Percentiles rank a stretch among this genome's conserved stretches.
phyloP scores from a whole-genome alignment of 1,140 invertebrate species.

The Drosophila bocqueti region DNA sequence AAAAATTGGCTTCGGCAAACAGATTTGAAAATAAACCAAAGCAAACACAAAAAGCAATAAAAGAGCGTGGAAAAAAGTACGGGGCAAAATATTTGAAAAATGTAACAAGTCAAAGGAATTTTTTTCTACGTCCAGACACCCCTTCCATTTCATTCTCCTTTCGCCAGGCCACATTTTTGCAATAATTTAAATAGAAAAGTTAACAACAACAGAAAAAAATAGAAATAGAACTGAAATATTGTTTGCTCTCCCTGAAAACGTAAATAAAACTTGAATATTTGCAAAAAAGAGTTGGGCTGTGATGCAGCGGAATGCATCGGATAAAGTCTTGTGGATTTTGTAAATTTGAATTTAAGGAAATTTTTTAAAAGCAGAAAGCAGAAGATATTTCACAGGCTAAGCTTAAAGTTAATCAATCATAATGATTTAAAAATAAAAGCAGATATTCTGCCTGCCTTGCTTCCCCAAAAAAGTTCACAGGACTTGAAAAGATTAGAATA shows the following conservation, averaged over 20 bases:
- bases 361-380: conserved; percentile 1
- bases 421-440: conserved; percentile 4
- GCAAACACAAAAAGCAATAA: conserved; percentile 42
- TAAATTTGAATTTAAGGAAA: conserved; percentile 14
- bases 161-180: conserved; percentile 21
- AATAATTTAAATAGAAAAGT: conserved; percentile 45
- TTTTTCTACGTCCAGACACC: conserved; percentile 20
- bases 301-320: neutral
- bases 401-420: conserved; percentile 10
- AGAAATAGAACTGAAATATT: conserved; percentile 19
- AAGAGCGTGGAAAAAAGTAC: conserved; percentile 30
- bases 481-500: conserved; percentile 40
- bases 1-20: conserved; percentile 47
- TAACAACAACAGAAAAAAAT: conserved; percentile 4
- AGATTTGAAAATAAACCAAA: conserved; percentile 41
- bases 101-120: conserved; percentile 52
- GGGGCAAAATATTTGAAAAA: conserved; percentile 35
- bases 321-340: conserved; percentile 16
- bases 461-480: conserved; percentile 7
- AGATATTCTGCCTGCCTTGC: neutral
- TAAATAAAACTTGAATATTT: conserved; percentile 31
- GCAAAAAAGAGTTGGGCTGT: conserved; percentile 7
- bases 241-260: conserved; percentile 8
- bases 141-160: conserved; percentile 2
- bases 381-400: neutral